A percentile compares a stretch with the other conserved stretches of the same genome.
phyloP scores from a whole-genome alignment of 2,888 invertebrate species.

The Argynnis bischoffii region DNA sequence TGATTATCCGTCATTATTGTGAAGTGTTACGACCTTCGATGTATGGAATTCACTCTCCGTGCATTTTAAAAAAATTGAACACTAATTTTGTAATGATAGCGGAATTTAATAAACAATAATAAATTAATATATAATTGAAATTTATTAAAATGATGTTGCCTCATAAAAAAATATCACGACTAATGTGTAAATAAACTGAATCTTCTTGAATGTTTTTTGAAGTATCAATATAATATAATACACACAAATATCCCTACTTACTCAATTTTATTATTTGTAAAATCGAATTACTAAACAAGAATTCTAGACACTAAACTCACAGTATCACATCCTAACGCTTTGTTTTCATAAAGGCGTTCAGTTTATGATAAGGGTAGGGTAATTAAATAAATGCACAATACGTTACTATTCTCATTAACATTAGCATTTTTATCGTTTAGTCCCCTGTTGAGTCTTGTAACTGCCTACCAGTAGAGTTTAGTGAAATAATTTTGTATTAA shows the following conservation, averaged over 20 bases:
- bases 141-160: too few relatives aligned
- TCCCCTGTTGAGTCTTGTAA: not conserved
- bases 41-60: conserved; percentile 1
- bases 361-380: conserved; percentile 25
- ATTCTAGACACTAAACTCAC: conserved; percentile 4
- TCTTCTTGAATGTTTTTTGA: too few relatives aligned
- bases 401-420: conserved; percentile 25
- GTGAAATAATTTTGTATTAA: too few relatives aligned
- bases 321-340: conserved; percentile 16
- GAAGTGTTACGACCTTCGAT: conserved; percentile 31
- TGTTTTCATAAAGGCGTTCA: conserved; percentile 30
- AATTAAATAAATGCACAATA: conserved; percentile 26
- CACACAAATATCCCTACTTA: not conserved
- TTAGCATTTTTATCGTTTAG: conserved; percentile 25
- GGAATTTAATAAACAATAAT: too few relatives aligned
- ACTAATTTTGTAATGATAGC: too few relatives aligned
- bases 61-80: not conserved
- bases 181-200: too few relatives aligned
- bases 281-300: not conserved
- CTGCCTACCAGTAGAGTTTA: not conserved
- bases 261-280: not conserved
- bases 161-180: too few relatives aligned
- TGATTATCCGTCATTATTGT: conserved; percentile 41
- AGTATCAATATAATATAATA: too few relatives aligned
- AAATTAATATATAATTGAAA: too few relatives aligned